Conservation (phyloP, 2,113 vertebrate genomes). For the Abramis brama region DNA sequence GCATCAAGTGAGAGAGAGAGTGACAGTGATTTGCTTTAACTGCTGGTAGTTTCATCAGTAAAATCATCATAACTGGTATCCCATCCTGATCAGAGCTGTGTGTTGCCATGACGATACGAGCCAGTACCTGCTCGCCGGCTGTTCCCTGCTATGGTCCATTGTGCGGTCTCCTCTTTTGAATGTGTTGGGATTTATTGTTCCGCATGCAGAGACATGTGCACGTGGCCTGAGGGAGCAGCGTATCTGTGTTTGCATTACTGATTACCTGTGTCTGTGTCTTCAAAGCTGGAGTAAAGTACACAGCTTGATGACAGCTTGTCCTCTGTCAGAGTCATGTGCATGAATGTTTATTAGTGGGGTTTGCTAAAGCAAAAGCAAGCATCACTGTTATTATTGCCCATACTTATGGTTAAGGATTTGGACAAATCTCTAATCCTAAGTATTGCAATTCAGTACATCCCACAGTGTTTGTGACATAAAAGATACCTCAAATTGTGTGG, state of each 20-base stretch:
- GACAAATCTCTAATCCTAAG: constrained; percentile 17
- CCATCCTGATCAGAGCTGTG: background rate
- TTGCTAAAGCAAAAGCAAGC: constrained; percentile 17
- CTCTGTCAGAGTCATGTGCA: background rate
- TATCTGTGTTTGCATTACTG: background rate
- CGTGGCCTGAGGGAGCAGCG: background rate
- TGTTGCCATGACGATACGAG: constrained; percentile 12
- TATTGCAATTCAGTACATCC: background rate
- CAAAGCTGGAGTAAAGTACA: background rate
- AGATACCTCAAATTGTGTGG: background rate
- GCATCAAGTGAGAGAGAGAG: background rate
- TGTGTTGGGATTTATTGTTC: background rate
- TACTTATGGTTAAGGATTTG: background rate
- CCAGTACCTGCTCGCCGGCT: constrained; percentile 4
- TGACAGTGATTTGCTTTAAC: background rate
- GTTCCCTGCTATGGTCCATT: background rate
- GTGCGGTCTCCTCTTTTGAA: background rate
- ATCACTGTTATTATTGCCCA: background rate
- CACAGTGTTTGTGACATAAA: constrained; percentile 16
- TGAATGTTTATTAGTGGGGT: background rate
- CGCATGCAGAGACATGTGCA: background rate
- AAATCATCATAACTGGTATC: constrained; percentile 27
- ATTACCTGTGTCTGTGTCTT: constrained; percentile 3
- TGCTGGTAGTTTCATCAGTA: constrained; percentile 10
- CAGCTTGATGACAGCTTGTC: background rate